phyloP scores from a whole-genome alignment of 2,888 invertebrate species.

The Sinopyrophorus schimmeli region DNA sequence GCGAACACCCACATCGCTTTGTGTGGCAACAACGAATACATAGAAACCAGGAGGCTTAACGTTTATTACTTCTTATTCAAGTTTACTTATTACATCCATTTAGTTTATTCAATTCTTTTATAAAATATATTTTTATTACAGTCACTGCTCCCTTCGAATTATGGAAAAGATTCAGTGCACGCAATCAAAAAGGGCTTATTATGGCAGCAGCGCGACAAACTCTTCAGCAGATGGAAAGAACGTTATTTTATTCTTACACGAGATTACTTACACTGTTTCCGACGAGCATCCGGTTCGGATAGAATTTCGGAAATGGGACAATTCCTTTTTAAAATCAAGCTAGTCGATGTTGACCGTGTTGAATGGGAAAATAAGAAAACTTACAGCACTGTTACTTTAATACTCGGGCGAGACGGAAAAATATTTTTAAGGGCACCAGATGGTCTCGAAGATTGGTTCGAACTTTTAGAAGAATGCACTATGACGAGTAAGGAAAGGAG shows the following conservation, averaged over 20 bases:
- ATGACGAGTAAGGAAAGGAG: constrained; percentile 66
- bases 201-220: constrained; percentile 66
- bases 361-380: constrained; percentile 69
- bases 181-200: constrained; percentile 67
- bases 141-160: constrained; percentile 48
- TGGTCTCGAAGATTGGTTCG: constrained; percentile 68
- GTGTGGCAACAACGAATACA: too few species aligned
- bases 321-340: constrained; percentile 66
- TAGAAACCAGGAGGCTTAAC: too few species aligned
- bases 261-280: constrained; percentile 69
- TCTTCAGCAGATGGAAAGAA: constrained; percentile 70
- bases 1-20: too few species aligned
- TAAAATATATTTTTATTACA: constrained; percentile 33
- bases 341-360: constrained; percentile 67
- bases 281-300: constrained; percentile 62
- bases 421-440: constrained; percentile 58
- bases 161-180: constrained; percentile 57
- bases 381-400: constrained; percentile 63
- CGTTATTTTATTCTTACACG: constrained; percentile 67
- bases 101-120: too few species aligned
- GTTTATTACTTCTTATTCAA: too few species aligned
- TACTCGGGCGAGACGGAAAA: constrained; percentile 57
- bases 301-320: constrained; percentile 68
- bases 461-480: constrained; percentile 67
- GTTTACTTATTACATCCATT: too few species aligned